Evolutionary conservation across 1,140 invertebrate species (phyloP).

Genomic region (Lithobius niger): DNA sequence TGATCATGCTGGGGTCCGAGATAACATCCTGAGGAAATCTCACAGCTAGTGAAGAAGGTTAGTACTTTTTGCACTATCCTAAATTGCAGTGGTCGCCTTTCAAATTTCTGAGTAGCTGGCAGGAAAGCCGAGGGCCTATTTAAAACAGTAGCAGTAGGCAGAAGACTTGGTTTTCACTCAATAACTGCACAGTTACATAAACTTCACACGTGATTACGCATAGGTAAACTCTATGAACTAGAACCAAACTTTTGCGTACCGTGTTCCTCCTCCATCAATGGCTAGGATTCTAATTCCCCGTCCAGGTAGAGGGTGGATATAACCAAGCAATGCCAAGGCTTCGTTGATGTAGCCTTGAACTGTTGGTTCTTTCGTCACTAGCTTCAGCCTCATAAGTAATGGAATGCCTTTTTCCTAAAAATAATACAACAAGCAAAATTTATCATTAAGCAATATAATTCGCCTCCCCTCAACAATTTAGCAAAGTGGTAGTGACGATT

Average conservation of each 20-base stretch:
- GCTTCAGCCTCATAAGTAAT: slow-evolving; percentile 39
- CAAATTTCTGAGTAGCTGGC: too few relatives aligned
- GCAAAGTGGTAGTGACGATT: slow-evolving; percentile 11
- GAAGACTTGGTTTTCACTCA: too few relatives aligned
- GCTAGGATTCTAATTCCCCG: slow-evolving; percentile 66
- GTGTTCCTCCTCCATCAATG: slow-evolving; percentile 80
- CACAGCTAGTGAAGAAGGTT: too few relatives aligned
- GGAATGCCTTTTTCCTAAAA: slow-evolving; percentile 47
- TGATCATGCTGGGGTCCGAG: too few relatives aligned
- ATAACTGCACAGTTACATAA: too few relatives aligned
- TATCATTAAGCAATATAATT: not conserved
- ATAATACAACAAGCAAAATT: slow-evolving; percentile 15
- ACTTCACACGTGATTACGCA: too few relatives aligned
- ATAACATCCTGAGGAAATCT: too few relatives aligned
- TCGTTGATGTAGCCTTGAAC: slow-evolving; percentile 33
- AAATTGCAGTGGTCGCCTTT: too few relatives aligned
- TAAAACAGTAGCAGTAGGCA: too few relatives aligned
- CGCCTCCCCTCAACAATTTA: too few relatives aligned
- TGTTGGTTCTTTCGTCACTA: slow-evolving; percentile 16
- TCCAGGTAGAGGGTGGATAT: slow-evolving; percentile 50
- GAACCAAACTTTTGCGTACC: slow-evolving; percentile 27
- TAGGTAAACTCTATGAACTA: not conserved
- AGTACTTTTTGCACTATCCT: too few relatives aligned
- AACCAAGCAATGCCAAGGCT: slow-evolving; percentile 58
- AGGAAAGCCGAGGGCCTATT: too few relatives aligned